Evolutionary conservation across 2,797 vertebrate species (phyloP).

Genomic region (Halcyon leucocephala): DNA sequence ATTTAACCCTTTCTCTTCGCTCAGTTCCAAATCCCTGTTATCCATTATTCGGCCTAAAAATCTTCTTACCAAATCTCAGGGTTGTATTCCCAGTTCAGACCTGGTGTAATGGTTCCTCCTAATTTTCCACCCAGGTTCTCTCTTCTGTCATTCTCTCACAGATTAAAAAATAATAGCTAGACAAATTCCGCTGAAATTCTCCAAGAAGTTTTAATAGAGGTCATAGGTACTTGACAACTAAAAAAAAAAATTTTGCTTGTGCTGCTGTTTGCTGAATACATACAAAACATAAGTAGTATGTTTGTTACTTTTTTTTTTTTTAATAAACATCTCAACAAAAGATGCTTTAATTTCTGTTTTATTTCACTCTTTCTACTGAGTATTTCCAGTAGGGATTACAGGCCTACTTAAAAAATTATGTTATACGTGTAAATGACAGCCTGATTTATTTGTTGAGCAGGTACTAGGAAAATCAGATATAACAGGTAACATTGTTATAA

Average conservation of each 20-base stretch:
- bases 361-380: background rate
- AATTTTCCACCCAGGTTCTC: background rate
- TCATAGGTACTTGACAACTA: background rate
- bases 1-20: background rate
- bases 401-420: background rate
- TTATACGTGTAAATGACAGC: background rate
- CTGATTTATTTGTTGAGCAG: background rate
- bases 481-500: background rate
- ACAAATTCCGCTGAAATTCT: background rate
- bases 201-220: background rate
- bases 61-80: background rate
- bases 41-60: background rate
- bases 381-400: background rate
- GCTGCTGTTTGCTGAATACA: background rate
- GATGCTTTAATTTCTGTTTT: background rate
- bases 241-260: background rate
- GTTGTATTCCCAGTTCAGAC: background rate
- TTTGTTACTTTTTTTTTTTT: background rate
- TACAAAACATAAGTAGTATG: background rate
- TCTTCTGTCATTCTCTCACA: background rate
- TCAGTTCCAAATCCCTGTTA: background rate
- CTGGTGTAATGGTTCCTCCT: background rate
- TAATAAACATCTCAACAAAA: background rate
- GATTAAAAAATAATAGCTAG: background rate
- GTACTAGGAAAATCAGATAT: background rate